Evolutionary conservation across 2,113 vertebrate genomes (phyloP).

Genomic region (Albula goreensis): DNA sequence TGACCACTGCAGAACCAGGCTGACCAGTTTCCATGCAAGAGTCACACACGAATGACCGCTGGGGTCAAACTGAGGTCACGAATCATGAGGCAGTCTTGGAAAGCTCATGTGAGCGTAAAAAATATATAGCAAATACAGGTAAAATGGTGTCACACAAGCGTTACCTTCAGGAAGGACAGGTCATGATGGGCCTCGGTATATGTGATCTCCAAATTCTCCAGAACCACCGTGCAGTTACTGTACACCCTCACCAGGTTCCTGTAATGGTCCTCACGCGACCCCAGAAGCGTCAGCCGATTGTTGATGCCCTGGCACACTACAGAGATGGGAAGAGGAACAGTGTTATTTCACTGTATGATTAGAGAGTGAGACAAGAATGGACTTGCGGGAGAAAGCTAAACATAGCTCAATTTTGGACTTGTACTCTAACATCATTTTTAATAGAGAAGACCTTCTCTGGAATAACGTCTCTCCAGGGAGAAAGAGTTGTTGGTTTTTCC

Average conservation of each 20-base stretch:
- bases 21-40: too few species aligned
- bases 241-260: slow-evolving; percentile 86
- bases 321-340: slow-evolving; percentile 27
- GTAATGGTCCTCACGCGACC: slow-evolving; percentile 83
- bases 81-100: background rate
- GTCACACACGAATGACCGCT: too few species aligned
- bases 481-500: background rate
- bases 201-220: slow-evolving; percentile 93
- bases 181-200: slow-evolving; percentile 77
- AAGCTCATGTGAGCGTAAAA: background rate
- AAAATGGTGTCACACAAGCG: background rate
- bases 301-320: slow-evolving; percentile 87
- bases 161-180: slow-evolving; percentile 88
- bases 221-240: slow-evolving; percentile 88
- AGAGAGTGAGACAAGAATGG: background rate
- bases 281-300: slow-evolving; percentile 82
- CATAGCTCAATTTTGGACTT: background rate
- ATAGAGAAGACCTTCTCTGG: background rate
- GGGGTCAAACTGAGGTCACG: background rate
- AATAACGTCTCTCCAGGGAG: background rate
- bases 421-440: background rate
- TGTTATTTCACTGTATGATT: background rate
- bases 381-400: too few species aligned
- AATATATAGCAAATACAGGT: background rate
- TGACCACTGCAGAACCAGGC: too few species aligned